Conservation (phyloP, 1,140 invertebrate genomes). For the Pygmarrhopalites habei region DNA sequence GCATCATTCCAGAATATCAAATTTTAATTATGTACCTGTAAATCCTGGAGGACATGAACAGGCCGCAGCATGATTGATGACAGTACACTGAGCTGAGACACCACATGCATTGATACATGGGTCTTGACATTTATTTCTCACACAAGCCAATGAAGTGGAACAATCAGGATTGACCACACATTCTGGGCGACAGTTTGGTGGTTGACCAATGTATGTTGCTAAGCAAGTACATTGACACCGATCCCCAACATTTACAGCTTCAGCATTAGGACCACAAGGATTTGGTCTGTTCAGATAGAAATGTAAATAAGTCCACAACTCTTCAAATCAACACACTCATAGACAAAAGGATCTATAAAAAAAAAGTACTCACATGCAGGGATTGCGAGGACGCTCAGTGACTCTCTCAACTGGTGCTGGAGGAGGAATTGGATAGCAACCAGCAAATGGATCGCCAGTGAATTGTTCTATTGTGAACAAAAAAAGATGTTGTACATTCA, state of each 20-base stretch:
- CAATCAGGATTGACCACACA: slow-evolving; percentile 63
- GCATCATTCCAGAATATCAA: too few relatives aligned
- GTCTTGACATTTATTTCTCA: slow-evolving; percentile 56
- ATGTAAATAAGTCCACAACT: too few relatives aligned
- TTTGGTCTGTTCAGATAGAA: too few relatives aligned
- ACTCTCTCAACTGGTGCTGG: neutral
- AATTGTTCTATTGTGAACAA: too few relatives aligned
- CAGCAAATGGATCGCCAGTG: slow-evolving; percentile 69
- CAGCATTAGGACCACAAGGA: slow-evolving; percentile 23
- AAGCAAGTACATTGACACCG: slow-evolving; percentile 50
- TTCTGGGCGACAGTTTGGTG: slow-evolving; percentile 57
- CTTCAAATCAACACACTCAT: slow-evolving; percentile 62
- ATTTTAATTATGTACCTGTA: too few relatives aligned
- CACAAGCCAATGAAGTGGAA: slow-evolving; percentile 53
- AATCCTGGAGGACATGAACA: slow-evolving; percentile 52
- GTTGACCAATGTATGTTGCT: slow-evolving; percentile 50
- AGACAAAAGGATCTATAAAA: too few relatives aligned
- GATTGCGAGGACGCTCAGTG: slow-evolving; percentile 17
- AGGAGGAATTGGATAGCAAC: slow-evolving; percentile 55
- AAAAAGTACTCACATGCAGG: too few relatives aligned
- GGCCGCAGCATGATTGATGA: slow-evolving; percentile 50
- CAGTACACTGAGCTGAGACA: slow-evolving; percentile 42
- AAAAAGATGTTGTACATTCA: too few relatives aligned
- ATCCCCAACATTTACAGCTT: slow-evolving; percentile 39
- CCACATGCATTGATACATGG: slow-evolving; percentile 40